Base-by-base conservation (phyloP, 2,888 invertebrate species). In the Drosophila ustulata region DNA sequence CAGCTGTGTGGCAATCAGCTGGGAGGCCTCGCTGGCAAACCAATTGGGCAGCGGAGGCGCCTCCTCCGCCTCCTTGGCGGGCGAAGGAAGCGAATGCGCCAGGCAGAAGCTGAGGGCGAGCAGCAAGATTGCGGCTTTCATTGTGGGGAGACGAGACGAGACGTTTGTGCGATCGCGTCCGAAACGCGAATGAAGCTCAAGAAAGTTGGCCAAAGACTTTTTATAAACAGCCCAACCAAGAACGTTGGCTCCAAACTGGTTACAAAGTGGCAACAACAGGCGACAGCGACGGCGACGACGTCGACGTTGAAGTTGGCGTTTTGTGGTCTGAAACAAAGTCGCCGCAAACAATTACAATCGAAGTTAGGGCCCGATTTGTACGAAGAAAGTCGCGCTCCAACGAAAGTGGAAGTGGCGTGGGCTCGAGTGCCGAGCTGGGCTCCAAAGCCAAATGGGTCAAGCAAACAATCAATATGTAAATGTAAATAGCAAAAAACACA, bases 101-200 rank as follows among this genome's bases (percentile, higher is more conserved):
- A 62, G 23, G 34, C 49, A 65, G 47, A 45, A 39, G 47, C 53
- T 28, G 18, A 18, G 1, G 55, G 64, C 62, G 58, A 82, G 64
- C 25, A 88, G 45, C 5, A 41, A 53, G 39, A 79, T 34, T 51
- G 25, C 39, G 45, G 70, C 75, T 87, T 84, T 84, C 83, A 84
- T 84, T 80, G 66, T 43, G 39, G 18, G 43, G n/a, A 50, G 34
- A 45, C 41, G 23, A 34, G n/a, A 45, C 53, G 52, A 62, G 61
- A 53, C 61, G 65, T 55, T 58, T 39, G 26, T 39, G 53, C 70
- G 64, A 58, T 55, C 79, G 74, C 85, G 82, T 37, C 61, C 61
- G 51, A 77, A 88, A 86, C 83, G 80, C 87, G 89, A 92, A 91
- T 92, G 92, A 91, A 82, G 78, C 82, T 79, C 84, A 86, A 81